These are phyloP conservation scores for Monochamus saltuarius DNA, from an alignment of 1,140 invertebrate species.

Conservation along the genomic window DNA sequence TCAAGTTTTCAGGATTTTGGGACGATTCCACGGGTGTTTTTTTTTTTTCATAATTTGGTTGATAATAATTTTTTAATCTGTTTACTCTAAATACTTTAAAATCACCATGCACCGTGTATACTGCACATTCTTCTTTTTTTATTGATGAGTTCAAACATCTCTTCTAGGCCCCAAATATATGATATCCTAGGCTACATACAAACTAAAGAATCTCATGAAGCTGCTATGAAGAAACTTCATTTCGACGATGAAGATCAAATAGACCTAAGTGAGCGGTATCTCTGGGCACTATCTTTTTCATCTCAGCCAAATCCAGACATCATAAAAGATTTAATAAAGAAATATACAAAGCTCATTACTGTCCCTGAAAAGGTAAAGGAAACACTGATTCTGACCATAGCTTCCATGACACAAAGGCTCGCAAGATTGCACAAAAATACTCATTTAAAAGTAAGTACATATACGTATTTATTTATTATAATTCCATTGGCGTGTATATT, in stretches of 20 bases:
- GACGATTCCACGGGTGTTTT: background rate
- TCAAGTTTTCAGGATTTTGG: background rate
- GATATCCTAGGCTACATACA: conserved; percentile 72
- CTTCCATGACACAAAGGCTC: conserved; percentile 60
- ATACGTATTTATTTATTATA: no score
- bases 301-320: conserved; percentile 61
- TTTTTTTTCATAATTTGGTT: background rate
- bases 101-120: background rate
- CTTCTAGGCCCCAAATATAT: conserved; percentile 62
- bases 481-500: no score
- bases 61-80: background rate
- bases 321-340: conserved; percentile 59
- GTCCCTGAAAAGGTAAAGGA: conserved; percentile 62
- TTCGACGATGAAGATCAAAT: conserved; percentile 59
- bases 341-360: conserved; percentile 54
- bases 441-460: no score
- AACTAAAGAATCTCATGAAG: conserved; percentile 65
- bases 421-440: conserved; percentile 33
- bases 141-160: background rate
- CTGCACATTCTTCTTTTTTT: conserved; percentile 12
- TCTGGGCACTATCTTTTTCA: conserved; percentile 69
- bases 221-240: conserved; percentile 64
- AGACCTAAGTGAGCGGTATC: conserved; percentile 69
- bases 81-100: background rate
- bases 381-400: conserved; percentile 64